These are phyloP conservation scores for Probosciger aterrimus DNA, from an alignment of 2,113 vertebrate genomes.

Conservation along the genomic window DNA sequence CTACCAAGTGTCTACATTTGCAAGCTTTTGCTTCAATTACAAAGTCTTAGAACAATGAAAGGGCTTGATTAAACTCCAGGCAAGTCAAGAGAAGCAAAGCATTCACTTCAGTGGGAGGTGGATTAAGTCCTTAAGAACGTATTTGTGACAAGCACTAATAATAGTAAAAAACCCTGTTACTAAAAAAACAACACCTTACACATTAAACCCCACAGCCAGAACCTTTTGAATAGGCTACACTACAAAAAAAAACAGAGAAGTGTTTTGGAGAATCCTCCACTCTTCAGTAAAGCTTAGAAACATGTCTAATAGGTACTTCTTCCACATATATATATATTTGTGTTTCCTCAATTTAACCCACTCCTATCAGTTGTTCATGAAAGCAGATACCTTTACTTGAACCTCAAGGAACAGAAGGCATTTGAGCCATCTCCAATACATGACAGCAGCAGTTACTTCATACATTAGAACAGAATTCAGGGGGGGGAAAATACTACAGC, in stretches of 20 bases:
- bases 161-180: neutral
- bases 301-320: neutral
- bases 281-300: neutral
- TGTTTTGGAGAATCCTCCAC: neutral
- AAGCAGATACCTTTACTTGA: neutral
- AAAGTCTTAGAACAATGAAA: neutral
- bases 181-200: neutral
- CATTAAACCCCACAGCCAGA: neutral
- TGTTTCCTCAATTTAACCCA: neutral
- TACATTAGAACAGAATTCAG: neutral
- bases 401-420: neutral
- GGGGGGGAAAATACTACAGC: neutral
- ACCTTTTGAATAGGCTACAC: neutral
- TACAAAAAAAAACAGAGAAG: neutral
- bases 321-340: neutral
- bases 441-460: neutral
- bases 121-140: neutral
- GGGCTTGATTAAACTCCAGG: neutral
- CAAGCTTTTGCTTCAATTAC: neutral
- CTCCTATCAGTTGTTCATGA: neutral
- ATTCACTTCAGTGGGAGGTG: neutral
- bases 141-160: neutral
- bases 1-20: neutral
- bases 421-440: rapidly evolving
- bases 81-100: neutral